phyloP scores from a whole-genome alignment of 2,797 vertebrate genomes.

The Argentina silus region DNA sequence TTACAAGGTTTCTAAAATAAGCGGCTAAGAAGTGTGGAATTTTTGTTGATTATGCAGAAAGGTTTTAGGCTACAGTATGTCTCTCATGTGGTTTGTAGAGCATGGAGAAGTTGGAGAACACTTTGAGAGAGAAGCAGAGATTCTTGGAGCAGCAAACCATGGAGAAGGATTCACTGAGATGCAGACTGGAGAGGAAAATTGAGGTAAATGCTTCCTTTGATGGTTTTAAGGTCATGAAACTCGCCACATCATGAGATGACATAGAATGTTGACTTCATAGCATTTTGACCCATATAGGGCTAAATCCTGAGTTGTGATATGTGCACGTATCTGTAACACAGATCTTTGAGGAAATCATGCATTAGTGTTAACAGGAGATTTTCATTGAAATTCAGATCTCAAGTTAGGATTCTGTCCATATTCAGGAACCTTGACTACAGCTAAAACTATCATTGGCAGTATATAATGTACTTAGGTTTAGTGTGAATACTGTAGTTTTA shows the following conservation, averaged over 20 bases:
- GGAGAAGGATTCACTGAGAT: conserved; percentile 49
- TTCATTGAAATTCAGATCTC: not conserved
- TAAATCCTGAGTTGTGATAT: not conserved
- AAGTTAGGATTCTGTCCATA: not conserved
- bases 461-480: not conserved
- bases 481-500: not conserved
- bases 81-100: conserved; percentile 51
- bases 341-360: too few species aligned
- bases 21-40: too few species aligned
- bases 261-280: not conserved
- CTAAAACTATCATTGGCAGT: not conserved
- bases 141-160: conserved; percentile 46
- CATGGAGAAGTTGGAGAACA: conserved; percentile 66
- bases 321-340: too few species aligned
- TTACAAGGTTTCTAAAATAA: too few species aligned
- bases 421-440: not conserved
- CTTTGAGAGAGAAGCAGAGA: conserved; percentile 55
- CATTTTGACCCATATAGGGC: not conserved
- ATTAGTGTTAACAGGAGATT: not conserved
- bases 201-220: conserved; percentile 62
- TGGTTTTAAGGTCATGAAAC: not conserved
- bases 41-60: not conserved
- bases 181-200: conserved; percentile 59
- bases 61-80: not conserved
- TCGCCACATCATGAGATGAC: not conserved